These are phyloP conservation scores for Drosophila prolongata DNA, from an alignment of 2,888 invertebrate species.

Conservation along the genomic window DNA sequence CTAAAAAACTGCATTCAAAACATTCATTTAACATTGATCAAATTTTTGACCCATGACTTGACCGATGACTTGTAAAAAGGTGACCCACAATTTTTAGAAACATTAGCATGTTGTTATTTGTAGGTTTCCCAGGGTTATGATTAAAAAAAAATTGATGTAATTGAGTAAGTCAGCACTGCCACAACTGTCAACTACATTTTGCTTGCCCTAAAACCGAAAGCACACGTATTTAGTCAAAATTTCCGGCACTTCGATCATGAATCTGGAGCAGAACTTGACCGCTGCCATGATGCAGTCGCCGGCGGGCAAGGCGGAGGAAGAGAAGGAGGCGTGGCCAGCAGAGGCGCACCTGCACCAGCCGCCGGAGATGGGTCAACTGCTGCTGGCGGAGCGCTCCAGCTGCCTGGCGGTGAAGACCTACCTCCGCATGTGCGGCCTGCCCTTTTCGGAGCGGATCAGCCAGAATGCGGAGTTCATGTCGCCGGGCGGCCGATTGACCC, in stretches of 20 bases:
- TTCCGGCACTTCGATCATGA: background rate
- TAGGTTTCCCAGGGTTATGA: too few species aligned
- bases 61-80: too few species aligned
- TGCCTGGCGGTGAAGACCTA: slow-evolving; percentile 96
- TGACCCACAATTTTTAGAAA: too few species aligned
- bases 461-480: slow-evolving; percentile 98
- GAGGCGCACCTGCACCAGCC: slow-evolving; percentile 93
- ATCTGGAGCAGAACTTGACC: slow-evolving; percentile 5
- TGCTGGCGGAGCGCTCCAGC: slow-evolving; percentile 96
- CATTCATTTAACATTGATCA: too few species aligned
- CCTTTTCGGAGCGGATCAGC: slow-evolving; percentile 91
- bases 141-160: too few species aligned
- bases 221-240: background rate
- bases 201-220: background rate
- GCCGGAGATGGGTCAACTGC: slow-evolving; percentile 94
- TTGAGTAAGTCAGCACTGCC: background rate
- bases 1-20: too few species aligned
- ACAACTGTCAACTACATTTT: background rate
- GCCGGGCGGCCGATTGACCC: slow-evolving; percentile 89
- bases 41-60: too few species aligned
- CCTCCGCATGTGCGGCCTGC: slow-evolving; percentile 94
- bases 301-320: background rate
- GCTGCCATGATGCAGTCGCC: slow-evolving; percentile 11
- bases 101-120: too few species aligned
- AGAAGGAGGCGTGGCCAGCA: slow-evolving; percentile 88